A percentile compares a stretch with the other conserved stretches of the same genome.
phyloP scores from a whole-genome alignment of 2,797 vertebrate species.

The Gila robusta region DNA sequence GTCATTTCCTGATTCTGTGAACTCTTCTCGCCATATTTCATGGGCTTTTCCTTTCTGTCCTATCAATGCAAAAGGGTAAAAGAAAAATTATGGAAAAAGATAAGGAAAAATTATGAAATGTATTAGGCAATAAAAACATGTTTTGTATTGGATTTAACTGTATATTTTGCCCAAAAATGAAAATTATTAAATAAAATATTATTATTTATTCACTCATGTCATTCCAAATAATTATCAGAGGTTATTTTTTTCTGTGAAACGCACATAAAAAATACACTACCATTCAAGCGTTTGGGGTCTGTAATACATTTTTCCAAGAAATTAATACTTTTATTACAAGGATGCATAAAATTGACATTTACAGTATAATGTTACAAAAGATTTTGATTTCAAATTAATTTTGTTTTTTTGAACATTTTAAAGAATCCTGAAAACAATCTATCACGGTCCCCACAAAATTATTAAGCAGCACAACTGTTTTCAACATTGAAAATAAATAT shows the following conservation, averaged over 20 bases:
- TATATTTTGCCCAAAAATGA: background rate
- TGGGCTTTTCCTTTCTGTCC: background rate
- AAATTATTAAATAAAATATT: background rate
- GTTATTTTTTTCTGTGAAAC: background rate
- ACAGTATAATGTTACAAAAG: background rate
- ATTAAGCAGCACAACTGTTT: background rate
- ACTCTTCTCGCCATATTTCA: background rate
- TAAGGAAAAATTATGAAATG: background rate
- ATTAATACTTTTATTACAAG: background rate
- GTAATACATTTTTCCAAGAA: background rate
- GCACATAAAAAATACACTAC: background rate
- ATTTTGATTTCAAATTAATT: background rate
- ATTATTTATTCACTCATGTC: background rate
- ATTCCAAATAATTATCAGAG: background rate
- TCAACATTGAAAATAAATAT: background rate
- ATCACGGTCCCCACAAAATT: background rate
- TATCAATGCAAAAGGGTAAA: background rate
- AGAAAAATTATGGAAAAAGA: background rate
- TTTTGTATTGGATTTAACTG: background rate
- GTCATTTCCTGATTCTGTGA: background rate
- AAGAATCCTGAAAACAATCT: background rate
- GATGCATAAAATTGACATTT: background rate
- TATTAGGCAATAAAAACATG: background rate
- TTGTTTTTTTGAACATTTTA: background rate
- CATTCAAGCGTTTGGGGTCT: background rate